Base-by-base conservation (phyloP, 2,113 vertebrate genomes). In the Oreochromis aureus region DNA sequence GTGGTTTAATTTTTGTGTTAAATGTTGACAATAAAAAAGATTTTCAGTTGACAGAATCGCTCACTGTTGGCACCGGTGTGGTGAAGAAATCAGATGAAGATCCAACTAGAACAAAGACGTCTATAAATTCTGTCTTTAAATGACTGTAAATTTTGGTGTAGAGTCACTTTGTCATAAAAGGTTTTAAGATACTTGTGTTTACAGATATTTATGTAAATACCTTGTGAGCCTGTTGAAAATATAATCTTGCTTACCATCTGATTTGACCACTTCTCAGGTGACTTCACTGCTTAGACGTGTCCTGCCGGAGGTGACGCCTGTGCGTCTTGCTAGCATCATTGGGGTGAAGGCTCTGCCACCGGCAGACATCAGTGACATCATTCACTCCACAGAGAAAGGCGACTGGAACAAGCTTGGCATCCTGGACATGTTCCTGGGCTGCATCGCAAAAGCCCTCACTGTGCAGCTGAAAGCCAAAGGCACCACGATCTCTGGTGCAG, bases 401-500 rank as follows among this genome's bases (percentile, higher is more conserved):
- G 99, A 99, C 89, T 99, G 98, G 98, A 99, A 98, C 95, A 99
- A 99, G 80, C 95, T 99, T 10, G 97, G 98, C 83, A 99, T 99
- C 93, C 96, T 99, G 27, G 99, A 99, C 94, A 99, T 99, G 98
- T 99, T 99, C 95, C 94, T 99, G 90, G 99, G 99, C 81, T 99
- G 99, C 94, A 99, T 99, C 84, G 98, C 98, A 71, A 99, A 99
- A 96, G 98, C 98, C 4, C 98, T 99, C 89, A 99, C 98, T 9
- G 99, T 99, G 84, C 99, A 99, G 96, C 97, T 99, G 18, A 99
- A 99, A 95, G 99, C 99, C 96, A 99, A 99, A 97, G 99, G 99
- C 91, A 98, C 98, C 87, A 98, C 97, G 55, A 98, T 99, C 91
- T 97, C 97, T 16, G 98, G 98, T 55, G 98, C 97, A 6, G 97